Evolutionary conservation across 23 tunicate species (phyloP).

Genomic region (Diplosoma virens): DNA sequence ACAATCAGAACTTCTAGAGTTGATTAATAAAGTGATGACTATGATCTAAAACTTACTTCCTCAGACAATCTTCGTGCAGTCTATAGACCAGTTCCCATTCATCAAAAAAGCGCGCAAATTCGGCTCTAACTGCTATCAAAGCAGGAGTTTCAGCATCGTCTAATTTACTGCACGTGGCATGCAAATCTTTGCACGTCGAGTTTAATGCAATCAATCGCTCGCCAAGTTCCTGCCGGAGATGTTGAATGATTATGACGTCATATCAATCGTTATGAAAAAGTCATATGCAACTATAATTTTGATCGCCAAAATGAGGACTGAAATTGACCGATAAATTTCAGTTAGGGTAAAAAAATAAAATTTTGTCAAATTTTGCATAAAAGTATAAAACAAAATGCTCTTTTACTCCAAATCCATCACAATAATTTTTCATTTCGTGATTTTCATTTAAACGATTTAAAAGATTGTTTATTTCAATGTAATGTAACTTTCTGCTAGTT

Average conservation of each 20-base stretch:
- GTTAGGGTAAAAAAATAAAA: too few relatives aligned
- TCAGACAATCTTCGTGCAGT: conserved; percentile 23
- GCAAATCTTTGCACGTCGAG: neutral
- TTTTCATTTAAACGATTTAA: too few relatives aligned
- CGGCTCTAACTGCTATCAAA: neutral
- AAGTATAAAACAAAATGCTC: too few relatives aligned
- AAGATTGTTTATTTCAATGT: too few relatives aligned
- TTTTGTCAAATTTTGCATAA: too few relatives aligned
- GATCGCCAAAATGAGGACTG: neutral
- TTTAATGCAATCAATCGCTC: conserved; percentile 8
- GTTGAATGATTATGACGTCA: neutral
- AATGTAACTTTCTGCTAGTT: too few relatives aligned
- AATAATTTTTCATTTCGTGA: too few relatives aligned
- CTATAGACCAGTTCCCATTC: conserved; percentile 14
- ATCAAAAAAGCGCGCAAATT: conserved; percentile 19
- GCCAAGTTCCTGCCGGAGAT: conserved; percentile 9
- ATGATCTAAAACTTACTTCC: conserved; percentile 22
- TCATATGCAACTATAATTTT: neutral
- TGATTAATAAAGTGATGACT: too few relatives aligned
- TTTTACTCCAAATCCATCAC: too few relatives aligned
- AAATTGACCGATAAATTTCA: neutral
- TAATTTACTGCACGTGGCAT: neutral
- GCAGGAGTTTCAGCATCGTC: conserved; percentile 10
- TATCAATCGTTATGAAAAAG: neutral
- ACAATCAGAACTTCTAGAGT: too few relatives aligned